These are phyloP conservation scores for Cladorhizidae sp. DNA, from an alignment of 37 sponge, comb jelly and placozoan genomes.

Conservation along the genomic window DNA sequence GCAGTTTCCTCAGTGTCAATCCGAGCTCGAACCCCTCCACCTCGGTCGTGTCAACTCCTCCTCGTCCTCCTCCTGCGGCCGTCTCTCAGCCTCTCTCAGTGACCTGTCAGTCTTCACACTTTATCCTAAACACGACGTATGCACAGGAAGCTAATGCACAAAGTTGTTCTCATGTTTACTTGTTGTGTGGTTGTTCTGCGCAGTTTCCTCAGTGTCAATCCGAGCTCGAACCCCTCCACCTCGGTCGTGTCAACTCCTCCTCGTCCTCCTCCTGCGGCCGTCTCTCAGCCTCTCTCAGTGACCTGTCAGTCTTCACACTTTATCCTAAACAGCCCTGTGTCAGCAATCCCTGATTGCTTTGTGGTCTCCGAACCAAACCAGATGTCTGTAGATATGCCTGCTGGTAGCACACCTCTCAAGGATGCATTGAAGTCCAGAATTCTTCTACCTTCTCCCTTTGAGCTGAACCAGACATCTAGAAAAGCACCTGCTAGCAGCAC, in stretches of 20 bases:
- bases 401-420: not conserved
- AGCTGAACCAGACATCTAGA: not conserved
- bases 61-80: not conserved
- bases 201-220: not conserved
- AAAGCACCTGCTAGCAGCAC: not conserved
- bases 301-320: not conserved
- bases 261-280: not conserved
- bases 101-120: not conserved
- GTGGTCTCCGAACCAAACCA: not conserved
- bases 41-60: not conserved
- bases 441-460: not conserved
- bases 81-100: not conserved
- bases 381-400: not conserved
- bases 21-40: not conserved
- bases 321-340: not conserved
- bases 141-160: not conserved
- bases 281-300: not conserved
- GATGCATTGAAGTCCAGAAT: not conserved
- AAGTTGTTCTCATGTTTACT: not conserved
- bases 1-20: not conserved
- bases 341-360: not conserved
- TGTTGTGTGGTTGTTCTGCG: not conserved
- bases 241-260: not conserved
- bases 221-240: not conserved
- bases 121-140: not conserved